Evolutionary conservation across 1,140 invertebrate species (phyloP), one percentile per base, ranked within the genome.

Genomic region (Rhizoglyphus robini): DNA sequence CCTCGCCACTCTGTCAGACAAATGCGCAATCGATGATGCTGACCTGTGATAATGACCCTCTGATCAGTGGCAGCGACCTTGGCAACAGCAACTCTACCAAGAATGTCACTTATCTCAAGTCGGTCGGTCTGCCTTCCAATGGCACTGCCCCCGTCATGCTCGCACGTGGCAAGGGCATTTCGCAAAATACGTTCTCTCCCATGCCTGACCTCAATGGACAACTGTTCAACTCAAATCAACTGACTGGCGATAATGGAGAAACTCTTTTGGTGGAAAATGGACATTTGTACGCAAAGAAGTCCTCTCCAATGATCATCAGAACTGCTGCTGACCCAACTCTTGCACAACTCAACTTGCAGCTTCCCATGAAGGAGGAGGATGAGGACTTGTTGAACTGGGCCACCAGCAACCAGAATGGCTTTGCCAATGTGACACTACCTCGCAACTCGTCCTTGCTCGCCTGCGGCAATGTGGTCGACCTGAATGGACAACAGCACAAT

Each of bases 121-220:
- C n/a, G n/a, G n/a, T n/a, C n/a, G n/a, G n/a, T n/a, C n/a, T n/a
- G n/a, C n/a, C n/a, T n/a, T n/a, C n/a, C n/a, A n/a, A n/a, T n/a
- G n/a, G n/a, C n/a, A n/a, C n/a, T n/a, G n/a, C n/a, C n/a, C n/a
- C n/a, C n/a, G n/a, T n/a, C n/a, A n/a, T n/a, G n/a, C n/a, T n/a
- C n/a, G n/a, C n/a, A n/a, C n/a, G n/a, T n/a, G n/a, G n/a, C n/a
- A n/a, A n/a, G n/a, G n/a, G n/a, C n/a, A n/a, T n/a, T n/a, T n/a
- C n/a, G n/a, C n/a, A n/a, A n/a, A n/a, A n/a, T 11, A 41, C 36
- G 36, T 41, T 41, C 18, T 11, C 36, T 41, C 8, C 36, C 36
- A 41, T 41, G 36, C 8, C 36, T 18, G 51, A 54, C 23, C 51
- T 54, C 51, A 54, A 54, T 54, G 51, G 51, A 54, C 36, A 41